Conservation (phyloP, 2,113 vertebrate species). For the Coryphaenoides rupestris region DNA sequence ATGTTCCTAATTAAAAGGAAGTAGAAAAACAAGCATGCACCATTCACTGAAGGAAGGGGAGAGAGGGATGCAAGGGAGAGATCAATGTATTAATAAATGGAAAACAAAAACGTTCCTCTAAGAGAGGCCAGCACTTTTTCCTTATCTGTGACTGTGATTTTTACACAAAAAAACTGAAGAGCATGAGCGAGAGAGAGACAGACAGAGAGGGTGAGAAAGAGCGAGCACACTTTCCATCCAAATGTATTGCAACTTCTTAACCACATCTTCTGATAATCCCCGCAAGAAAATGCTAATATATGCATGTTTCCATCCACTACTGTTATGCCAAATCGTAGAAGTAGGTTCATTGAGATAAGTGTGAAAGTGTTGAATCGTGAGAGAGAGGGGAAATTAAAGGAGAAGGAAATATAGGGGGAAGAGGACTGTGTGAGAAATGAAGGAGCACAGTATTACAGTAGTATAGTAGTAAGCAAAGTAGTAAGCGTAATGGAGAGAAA, state of each 20-base stretch:
- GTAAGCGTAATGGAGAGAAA: slow-evolving; percentile 31
- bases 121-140: slow-evolving; percentile 54
- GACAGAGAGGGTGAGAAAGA: too few relatives aligned
- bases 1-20: too few relatives aligned
- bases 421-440: slow-evolving; percentile 7
- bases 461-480: too few relatives aligned
- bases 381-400: slow-evolving; percentile 13
- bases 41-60: background rate
- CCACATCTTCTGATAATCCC: too few relatives aligned
- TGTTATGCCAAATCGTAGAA: too few relatives aligned
- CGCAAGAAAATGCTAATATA: too few relatives aligned
- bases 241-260: too few relatives aligned
- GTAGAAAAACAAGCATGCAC: background rate
- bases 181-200: slow-evolving; percentile 36
- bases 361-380: background rate
- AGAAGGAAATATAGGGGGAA: slow-evolving; percentile 14
- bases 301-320: too few relatives aligned
- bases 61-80: slow-evolving; percentile 15
- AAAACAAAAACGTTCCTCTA: slow-evolving; percentile 67
- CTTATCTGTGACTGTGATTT: slow-evolving; percentile 64
- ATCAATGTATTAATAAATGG: slow-evolving; percentile 57
- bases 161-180: slow-evolving; percentile 57
- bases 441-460: too few relatives aligned
- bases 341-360: too few relatives aligned
- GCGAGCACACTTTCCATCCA: too few relatives aligned